phyloP scores from a whole-genome alignment of 1,140 invertebrate species.

The Zaprionus ornatus region DNA sequence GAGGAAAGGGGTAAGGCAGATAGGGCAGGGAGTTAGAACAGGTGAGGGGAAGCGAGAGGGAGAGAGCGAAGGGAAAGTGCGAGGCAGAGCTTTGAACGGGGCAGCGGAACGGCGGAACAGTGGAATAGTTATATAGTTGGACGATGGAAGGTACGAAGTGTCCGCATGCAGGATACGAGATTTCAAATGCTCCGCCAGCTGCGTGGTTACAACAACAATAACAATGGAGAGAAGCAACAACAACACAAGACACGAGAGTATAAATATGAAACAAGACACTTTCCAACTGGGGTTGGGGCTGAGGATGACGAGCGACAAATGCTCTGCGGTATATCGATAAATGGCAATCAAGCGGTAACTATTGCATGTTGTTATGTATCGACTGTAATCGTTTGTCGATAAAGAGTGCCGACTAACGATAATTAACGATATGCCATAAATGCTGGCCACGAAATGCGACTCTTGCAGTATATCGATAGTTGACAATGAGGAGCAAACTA shows the following conservation, averaged over 20 bases:
- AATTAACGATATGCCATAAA: no score
- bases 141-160: conserved; percentile 40
- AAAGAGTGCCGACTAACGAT: no score
- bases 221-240: conserved; percentile 16
- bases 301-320: background rate
- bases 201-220: conserved; percentile 34
- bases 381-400: no score
- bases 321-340: background rate
- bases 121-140: background rate
- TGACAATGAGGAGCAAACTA: no score
- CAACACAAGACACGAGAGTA: background rate
- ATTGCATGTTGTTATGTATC: no score
- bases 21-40: background rate
- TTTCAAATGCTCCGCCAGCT: conserved; percentile 57
- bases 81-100: no score
- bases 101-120: background rate
- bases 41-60: background rate
- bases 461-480: no score
- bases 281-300: background rate
- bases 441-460: no score
- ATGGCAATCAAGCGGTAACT: background rate
- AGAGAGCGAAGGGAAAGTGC: no score
- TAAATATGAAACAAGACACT: background rate
- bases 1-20: background rate
- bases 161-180: conserved; percentile 54